Evolutionary conservation across 2,888 invertebrate genomes (phyloP).

Genomic region (Cryptocheilus praepositus): DNA sequence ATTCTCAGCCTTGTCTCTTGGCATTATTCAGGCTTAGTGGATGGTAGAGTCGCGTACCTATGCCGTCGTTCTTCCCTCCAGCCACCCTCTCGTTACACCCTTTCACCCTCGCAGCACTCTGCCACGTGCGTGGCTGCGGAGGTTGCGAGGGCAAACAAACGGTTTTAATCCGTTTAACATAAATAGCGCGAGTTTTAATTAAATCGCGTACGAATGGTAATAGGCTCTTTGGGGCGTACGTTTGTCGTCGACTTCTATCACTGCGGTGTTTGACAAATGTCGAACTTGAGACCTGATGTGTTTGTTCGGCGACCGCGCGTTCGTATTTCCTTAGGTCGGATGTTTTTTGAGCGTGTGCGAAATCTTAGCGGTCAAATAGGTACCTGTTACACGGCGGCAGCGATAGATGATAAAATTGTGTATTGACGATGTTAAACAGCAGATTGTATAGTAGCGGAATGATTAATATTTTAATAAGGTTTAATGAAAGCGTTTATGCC

Average conservation of each 20-base stretch:
- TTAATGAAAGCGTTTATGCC: no score
- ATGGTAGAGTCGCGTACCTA: conserved; percentile 31
- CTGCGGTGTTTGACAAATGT: neutral
- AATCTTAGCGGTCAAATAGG: no score
- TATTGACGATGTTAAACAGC: no score
- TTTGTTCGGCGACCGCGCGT: neutral
- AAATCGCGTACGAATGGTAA: conserved; percentile 47
- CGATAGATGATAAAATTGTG: no score
- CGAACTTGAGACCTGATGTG: neutral
- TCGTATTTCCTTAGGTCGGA: no score
- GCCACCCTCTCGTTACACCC: neutral
- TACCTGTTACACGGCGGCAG: no score
- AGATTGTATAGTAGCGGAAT: no score
- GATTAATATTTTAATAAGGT: no score
- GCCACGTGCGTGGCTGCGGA: conserved; percentile 25
- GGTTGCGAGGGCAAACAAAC: conserved; percentile 59
- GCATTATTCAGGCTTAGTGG: conserved; percentile 64
- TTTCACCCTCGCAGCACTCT: conserved; percentile 9
- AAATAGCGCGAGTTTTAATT: conserved; percentile 61
- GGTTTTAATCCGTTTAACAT: conserved; percentile 67
- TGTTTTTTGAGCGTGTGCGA: no score
- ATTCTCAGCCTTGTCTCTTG: conserved; percentile 54
- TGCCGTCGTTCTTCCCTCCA: conserved; percentile 11
- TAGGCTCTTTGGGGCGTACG: conserved; percentile 18
- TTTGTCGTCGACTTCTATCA: no score